These are phyloP conservation scores for Gnathonemus echidnorhynchus DNA, from an alignment of 2,113 vertebrate genomes.

Conservation along the genomic window DNA sequence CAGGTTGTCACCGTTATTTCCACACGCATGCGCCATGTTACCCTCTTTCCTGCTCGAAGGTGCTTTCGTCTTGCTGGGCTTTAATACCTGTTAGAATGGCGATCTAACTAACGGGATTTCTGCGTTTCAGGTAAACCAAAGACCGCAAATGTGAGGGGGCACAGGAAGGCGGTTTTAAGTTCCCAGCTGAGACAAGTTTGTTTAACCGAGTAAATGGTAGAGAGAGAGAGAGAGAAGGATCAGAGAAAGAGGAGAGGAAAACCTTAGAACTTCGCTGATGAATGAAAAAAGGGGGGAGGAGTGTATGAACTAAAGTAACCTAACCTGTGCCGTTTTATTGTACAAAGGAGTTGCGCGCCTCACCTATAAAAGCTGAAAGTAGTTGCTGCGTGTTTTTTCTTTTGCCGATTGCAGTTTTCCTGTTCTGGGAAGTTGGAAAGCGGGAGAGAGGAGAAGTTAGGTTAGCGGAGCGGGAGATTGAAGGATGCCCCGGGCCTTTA, in stretches of 20 bases:
- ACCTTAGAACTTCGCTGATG: background rate
- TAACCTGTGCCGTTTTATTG: conserved; percentile 2
- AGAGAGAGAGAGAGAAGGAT: background rate
- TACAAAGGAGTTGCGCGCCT: background rate
- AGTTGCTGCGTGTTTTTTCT: background rate
- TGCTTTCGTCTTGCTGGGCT: conserved; percentile 15
- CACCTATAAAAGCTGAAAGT: background rate
- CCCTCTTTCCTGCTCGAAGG: conserved; percentile 61
- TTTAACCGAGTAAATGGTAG: background rate
- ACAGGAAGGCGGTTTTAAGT: background rate
- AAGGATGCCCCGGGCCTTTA: conserved; percentile 79
- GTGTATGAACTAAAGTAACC: background rate
- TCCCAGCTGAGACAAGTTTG: background rate
- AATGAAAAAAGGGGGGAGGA: background rate
- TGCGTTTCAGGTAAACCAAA: background rate
- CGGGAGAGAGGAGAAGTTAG: conserved; percentile 3
- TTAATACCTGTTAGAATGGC: background rate
- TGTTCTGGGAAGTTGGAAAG: background rate
- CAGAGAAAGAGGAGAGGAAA: background rate
- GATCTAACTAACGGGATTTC: background rate
- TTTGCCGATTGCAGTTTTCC: background rate
- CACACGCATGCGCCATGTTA: conserved; percentile 73
- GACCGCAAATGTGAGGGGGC: background rate
- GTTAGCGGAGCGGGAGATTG: background rate
- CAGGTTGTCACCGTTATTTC: conserved; percentile 87